phyloP scores from a whole-genome alignment of 37 sponge, comb jelly and placozoan species.

The Crambe crambe region DNA sequence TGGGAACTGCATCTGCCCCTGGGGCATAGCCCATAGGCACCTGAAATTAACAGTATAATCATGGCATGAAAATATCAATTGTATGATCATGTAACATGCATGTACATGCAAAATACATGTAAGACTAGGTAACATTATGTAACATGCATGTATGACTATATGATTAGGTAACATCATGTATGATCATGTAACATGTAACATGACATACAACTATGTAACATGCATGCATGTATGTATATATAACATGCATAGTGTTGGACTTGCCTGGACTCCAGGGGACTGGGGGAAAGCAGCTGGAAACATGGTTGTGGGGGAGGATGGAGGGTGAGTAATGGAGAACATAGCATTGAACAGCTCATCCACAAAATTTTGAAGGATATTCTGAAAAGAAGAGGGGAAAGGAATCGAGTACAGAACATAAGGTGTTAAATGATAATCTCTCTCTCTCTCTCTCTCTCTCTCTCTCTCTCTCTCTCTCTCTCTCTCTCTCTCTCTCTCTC shows the following conservation, averaged over 20 bases:
- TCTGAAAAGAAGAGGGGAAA: slow-evolving; percentile 58
- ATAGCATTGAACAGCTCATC: slow-evolving; percentile 84
- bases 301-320: slow-evolving; percentile 28
- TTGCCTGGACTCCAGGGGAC: slow-evolving; percentile 50
- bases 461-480: no score
- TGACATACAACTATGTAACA: no score
- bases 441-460: no score
- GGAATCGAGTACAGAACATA: neutral
- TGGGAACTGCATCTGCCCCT: slow-evolving; percentile 65
- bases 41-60: neutral
- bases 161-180: no score
- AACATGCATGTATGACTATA: no score
- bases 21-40: slow-evolving; percentile 24
- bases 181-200: no score
- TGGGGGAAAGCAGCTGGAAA: slow-evolving; percentile 4
- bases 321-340: slow-evolving; percentile 63
- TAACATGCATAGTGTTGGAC: neutral
- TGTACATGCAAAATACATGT: no score
- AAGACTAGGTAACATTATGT: no score
- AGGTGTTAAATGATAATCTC: no score
- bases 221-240: neutral
- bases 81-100: no score
- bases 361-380: slow-evolving; percentile 88
- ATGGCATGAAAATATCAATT: no score
- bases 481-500: no score